Base-by-base conservation (phyloP, 2,797 vertebrate genomes). In the Florisuga fusca region DNA sequence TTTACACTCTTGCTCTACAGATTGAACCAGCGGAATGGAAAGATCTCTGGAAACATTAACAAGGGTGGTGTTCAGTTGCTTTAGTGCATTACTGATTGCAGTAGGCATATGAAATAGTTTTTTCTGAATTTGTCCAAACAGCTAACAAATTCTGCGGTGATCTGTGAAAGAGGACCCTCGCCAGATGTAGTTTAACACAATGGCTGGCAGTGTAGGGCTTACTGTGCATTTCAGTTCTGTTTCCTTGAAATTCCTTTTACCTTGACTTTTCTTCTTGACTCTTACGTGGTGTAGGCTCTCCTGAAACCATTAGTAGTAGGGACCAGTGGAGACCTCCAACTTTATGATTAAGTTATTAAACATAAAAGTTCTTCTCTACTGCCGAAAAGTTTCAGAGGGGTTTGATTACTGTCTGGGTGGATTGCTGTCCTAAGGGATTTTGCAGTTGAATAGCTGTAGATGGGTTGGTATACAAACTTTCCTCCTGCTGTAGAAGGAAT, bases 91-190 rank as follows among this genome's bases (percentile, higher is more conserved):
- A 61, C 63, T 25, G 27, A 74, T 66, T 15, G 34, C 63, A 55
- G 76, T 34, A 36, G 74, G 72, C 6, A 1, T 16, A 67, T 4
- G 63, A 81, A 91, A 51, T 58, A n/a, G 29, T 87, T 93, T 88
- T 38, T 59, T 48, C 91, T 79, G 43, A 69, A 73, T 84, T 71
- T 80, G 46, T 87, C 94, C 85, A 91, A 95, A 83, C 31, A 94
- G 18, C 74, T 61, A 84, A 72, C 19, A 91, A 89, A 82, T 90
- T 87, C 57, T 77, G 68, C 72, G 34, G 3, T 63, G 74, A 54
- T 71, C 68, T 74, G 0, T 64, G 87, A 71, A 76, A 48, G 4
- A 15, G 73, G 50, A 68, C 50, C 1, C 55, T 84, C 2, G 26
- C 64, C 89, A 93, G 69, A 45, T 66, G 77, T 6, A 73, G 88